Evolutionary conservation across 2,113 vertebrate species (phyloP).

Genomic region (Thalassarche chlororhynchos): DNA sequence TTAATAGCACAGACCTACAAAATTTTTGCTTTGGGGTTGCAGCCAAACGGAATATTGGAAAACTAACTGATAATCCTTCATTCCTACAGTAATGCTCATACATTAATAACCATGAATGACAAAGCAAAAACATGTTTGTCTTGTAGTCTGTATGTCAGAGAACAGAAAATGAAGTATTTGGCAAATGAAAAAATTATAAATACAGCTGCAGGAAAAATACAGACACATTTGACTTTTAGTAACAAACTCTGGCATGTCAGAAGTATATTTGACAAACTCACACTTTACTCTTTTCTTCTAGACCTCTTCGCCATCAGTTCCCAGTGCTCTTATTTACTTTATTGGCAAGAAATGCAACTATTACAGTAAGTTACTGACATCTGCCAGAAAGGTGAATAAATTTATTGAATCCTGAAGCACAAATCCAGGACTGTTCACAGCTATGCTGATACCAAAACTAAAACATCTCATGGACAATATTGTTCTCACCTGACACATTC

Average conservation of each 20-base stretch:
- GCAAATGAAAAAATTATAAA: background rate
- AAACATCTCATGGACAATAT: background rate
- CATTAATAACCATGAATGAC: background rate
- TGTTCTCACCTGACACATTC: background rate
- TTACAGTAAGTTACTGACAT: background rate
- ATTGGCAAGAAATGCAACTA: background rate
- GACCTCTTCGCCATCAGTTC: background rate
- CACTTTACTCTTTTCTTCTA: background rate
- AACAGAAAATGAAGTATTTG: background rate
- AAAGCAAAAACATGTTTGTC: background rate
- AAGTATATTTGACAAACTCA: background rate
- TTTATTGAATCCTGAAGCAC: background rate
- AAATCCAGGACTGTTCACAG: background rate
- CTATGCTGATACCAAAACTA: background rate
- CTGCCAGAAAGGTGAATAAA: background rate
- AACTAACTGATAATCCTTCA: background rate
- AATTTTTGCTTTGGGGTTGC: background rate
- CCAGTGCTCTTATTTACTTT: background rate
- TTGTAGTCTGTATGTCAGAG: background rate
- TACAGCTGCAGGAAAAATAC: background rate
- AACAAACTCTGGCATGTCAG: background rate
- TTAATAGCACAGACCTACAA: background rate
- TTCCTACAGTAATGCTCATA: background rate
- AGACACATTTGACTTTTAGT: background rate
- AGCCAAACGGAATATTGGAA: background rate